phyloP scores from a whole-genome alignment of 53 echinoderm and acorn worm genomes.

The Henricia sp. region DNA sequence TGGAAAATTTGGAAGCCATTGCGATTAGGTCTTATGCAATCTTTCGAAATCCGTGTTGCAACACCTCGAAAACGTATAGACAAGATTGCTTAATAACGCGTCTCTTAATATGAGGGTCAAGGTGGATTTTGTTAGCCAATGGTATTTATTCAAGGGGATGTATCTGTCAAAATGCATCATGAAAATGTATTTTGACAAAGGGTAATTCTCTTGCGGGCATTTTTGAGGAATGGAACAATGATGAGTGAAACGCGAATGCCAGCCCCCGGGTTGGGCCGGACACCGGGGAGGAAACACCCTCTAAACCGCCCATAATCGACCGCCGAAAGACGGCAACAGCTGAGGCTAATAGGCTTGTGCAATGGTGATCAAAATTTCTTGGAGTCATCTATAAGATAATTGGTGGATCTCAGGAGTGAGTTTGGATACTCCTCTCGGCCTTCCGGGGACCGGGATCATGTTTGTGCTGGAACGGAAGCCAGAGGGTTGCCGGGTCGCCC shows the following conservation, averaged over 20 bases:
- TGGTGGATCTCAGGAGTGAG: conserved; percentile 20
- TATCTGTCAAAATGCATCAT: not conserved
- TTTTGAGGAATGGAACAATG: conserved; percentile 6
- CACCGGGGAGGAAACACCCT: conserved; percentile 6
- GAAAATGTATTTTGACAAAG: not conserved
- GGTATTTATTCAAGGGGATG: not conserved
- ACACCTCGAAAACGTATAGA: too few species aligned
- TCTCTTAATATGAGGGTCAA: not conserved
- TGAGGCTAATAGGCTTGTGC: not conserved
- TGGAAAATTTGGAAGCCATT: too few species aligned
- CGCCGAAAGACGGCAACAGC: conserved; percentile 40
- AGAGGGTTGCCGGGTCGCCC: conserved; percentile 1
- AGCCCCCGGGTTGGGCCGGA: not conserved
- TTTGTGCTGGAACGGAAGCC: not conserved
- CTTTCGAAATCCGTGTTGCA: too few species aligned
- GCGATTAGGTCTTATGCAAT: too few species aligned
- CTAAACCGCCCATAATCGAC: conserved; percentile 16
- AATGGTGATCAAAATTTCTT: not conserved
- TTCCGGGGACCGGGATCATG: conserved; percentile 42
- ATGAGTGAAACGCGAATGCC: too few species aligned
- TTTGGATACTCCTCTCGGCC: conserved; percentile 25
- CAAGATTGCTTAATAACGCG: not conserved
- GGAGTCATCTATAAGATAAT: conserved; percentile 7
- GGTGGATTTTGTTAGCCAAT: not conserved
- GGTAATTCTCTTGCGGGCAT: not conserved